Evolutionary conservation across 2,113 vertebrate species (phyloP).

Genomic region (Myxocyprinus asiaticus): DNA sequence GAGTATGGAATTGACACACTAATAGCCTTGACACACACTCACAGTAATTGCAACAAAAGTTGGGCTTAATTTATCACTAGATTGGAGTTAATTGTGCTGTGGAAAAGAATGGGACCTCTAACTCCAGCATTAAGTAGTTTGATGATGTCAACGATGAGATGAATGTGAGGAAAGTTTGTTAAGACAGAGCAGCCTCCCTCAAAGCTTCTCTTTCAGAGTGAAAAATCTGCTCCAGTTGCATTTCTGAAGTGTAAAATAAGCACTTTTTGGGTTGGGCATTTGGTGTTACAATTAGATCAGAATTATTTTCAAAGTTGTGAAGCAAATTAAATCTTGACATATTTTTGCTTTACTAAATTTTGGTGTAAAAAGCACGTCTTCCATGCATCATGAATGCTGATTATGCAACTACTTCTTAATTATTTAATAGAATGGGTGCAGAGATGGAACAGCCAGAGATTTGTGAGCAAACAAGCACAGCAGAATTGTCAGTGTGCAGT

Average conservation of each 20-base stretch:
- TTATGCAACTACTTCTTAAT: neutral
- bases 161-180: too few relatives aligned
- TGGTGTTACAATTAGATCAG: neutral
- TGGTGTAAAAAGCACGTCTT: neutral
- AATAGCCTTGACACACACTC: too few relatives aligned
- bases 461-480: neutral
- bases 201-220: neutral
- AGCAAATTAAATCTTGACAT: neutral
- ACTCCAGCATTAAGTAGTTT: too few relatives aligned
- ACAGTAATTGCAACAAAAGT: too few relatives aligned
- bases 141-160: too few relatives aligned
- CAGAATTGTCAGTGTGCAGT: neutral
- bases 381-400: too few relatives aligned
- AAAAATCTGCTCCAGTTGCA: slow-evolving; percentile 1
- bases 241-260: neutral
- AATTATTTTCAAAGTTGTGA: neutral
- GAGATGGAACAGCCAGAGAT: too few relatives aligned
- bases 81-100: too few relatives aligned
- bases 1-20: too few relatives aligned
- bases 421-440: too few relatives aligned
- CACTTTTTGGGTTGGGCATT: neutral
- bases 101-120: too few relatives aligned
- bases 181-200: neutral
- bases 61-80: too few relatives aligned
- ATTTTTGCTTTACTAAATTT: neutral